Base-by-base conservation (phyloP, 2,888 invertebrate species). In the Caenorhabditis plicata region DNA sequence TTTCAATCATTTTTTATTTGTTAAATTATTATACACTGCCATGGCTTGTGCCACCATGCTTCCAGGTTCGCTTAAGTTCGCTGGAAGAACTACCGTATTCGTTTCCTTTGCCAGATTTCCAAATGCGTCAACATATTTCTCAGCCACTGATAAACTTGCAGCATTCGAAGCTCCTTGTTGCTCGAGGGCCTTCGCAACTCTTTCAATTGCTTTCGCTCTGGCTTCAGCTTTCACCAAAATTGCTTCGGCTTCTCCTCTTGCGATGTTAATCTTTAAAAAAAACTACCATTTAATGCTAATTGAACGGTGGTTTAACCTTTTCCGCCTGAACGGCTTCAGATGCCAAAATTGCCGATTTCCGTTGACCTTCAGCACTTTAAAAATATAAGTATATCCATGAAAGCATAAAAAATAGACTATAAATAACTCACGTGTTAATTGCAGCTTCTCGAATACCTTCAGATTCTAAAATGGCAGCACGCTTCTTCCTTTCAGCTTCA, bases 381-480 rank as follows among this genome's bases (percentile, higher is more conserved):
- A 38, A 20, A 26, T n/a, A n/a, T n/a, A n/a, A 17, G 17, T 3
- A 44, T 22, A 4, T 19, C 11, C 26, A 26, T 4, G 20, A 33
- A 20, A 2, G 11, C 39, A 19, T 26, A 41, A 27, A 25, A 41
- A 42, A 42, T 32, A 17, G 13, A 15, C 9, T 26, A 15, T 23
- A 15, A 19, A 11, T 25, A 4, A 25, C 43, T 44, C 19, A 62
- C 61, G 66, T 63, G 83, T 99, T 98, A 54, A 99, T 93, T 66
- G 95, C 92, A 3, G 86, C 83, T 63, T 85, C 84, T 43, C 85
- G 77, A 2, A 82, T 69, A 72, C 85, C 85, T 85, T 99, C 98
- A 0, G 96, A 96, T 82, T 99, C 95, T 64, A 99, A 85, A 78
- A 99, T 90, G 15, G 92, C 90, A 0, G 98, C 98, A 68, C 98